These are phyloP conservation scores for Limonius californicus DNA, from an alignment of 1,140 invertebrate species.

Conservation along the genomic window DNA sequence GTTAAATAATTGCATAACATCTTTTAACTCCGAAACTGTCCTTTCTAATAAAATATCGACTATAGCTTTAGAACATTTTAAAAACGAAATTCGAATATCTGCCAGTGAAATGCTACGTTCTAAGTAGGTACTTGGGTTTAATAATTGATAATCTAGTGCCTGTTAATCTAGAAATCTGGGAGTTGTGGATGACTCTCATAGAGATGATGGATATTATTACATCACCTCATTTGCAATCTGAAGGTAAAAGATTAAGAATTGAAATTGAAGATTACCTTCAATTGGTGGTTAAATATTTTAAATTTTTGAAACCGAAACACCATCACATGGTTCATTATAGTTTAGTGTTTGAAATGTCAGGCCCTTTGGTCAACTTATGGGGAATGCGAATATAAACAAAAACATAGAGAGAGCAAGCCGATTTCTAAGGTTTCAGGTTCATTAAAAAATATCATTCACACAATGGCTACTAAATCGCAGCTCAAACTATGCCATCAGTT, in stretches of 20 bases:
- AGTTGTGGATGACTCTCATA: background rate
- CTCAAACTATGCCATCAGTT: too few relatives aligned
- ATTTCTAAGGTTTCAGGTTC: background rate
- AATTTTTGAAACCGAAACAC: conserved; percentile 2
- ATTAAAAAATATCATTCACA: background rate
- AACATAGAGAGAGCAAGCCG: background rate
- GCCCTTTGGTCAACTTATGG: background rate
- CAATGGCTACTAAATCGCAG: too few relatives aligned
- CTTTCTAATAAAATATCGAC: background rate
- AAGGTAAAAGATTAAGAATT: background rate
- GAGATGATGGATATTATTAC: conserved; percentile 3
- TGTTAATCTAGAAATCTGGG: background rate
- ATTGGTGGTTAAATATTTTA: background rate
- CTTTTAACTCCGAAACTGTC: background rate
- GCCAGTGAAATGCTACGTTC: conserved; percentile 8
- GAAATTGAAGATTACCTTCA: background rate
- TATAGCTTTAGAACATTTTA: background rate
- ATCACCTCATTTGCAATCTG: background rate
- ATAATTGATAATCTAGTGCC: too few relatives aligned
- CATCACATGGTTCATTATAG: background rate
- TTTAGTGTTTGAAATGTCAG: background rate
- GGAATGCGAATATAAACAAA: background rate
- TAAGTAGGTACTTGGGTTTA: background rate
- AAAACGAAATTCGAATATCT: background rate
- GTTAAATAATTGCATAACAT: too few relatives aligned